phyloP scores from a whole-genome alignment of 2,113 vertebrate genomes.

The Solea solea region DNA sequence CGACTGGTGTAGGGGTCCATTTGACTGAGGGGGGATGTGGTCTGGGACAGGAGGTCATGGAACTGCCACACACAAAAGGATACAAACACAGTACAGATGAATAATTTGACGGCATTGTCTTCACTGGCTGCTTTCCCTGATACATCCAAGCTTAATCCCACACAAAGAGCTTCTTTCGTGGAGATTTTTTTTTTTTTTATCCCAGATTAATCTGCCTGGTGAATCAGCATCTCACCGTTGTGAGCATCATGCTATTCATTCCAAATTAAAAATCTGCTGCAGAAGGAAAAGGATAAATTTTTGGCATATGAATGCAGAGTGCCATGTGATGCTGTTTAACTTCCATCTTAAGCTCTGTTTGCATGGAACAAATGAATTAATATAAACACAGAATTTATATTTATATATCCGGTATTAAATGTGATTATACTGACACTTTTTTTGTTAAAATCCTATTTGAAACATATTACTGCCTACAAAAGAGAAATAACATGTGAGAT shows the following conservation, averaged over 20 bases:
- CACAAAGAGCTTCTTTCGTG: slow-evolving; percentile 44
- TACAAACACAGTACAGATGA: slow-evolving; percentile 35
- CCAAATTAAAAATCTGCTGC: slow-evolving; percentile 49
- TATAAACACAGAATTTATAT: too few relatives aligned
- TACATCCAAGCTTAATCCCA: slow-evolving; percentile 53
- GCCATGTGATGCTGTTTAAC: background rate
- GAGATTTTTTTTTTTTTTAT: slow-evolving; percentile 50
- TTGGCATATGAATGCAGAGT: slow-evolving; percentile 22
- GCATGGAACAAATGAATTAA: background rate
- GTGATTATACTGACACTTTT: too few relatives aligned
- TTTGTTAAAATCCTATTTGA: too few relatives aligned
- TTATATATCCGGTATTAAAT: too few relatives aligned
- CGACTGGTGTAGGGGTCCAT: slow-evolving; percentile 88
- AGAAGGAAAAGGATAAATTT: slow-evolving; percentile 42
- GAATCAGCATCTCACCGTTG: slow-evolving; percentile 61
- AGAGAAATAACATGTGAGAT: background rate
- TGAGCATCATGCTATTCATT: slow-evolving; percentile 54
- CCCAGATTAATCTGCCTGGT: slow-evolving; percentile 66
- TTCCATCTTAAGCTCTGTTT: slow-evolving; percentile 15
- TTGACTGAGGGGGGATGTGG: slow-evolving; percentile 87
- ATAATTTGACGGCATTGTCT: slow-evolving; percentile 42
- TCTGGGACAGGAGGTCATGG: slow-evolving; percentile 91
- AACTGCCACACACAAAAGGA: slow-evolving; percentile 81
- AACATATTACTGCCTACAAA: background rate
- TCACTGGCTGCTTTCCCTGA: slow-evolving; percentile 40